Base-by-base conservation (phyloP, 2,888 invertebrate genomes). In the Eilema caniola region DNA sequence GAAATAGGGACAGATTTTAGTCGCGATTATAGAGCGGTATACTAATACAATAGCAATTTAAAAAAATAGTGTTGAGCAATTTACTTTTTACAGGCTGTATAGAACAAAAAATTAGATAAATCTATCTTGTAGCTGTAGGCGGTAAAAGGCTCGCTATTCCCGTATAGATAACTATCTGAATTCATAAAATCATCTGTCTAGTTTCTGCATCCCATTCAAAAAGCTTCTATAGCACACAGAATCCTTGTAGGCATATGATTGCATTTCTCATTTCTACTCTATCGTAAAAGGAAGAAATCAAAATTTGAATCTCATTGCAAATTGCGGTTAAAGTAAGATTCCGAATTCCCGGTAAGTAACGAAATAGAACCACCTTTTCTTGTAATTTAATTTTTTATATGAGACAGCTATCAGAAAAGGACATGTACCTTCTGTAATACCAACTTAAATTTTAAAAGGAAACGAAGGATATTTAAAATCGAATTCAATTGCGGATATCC, bases 401-500 rank as follows among this genome's bases (percentile, higher is more conserved):
- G 65, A 65, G 56, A 56, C 12, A 37, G 37, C 24, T 37, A 33
- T 28, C 14, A 67, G 70, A 12, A 23, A 62, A 66, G 31, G 64
- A 80, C 75, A 64, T 62, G 66, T 24, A 71, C 71, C 57, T 69
- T 57, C 14, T 41, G 53, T 57, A 59, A 56, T 66, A 23, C 24
- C 59, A 69, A 71, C 81, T 11, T 69, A 63, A 67, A 76, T 72
- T 71, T 74, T 1, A 69, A 77, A 74, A 69, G 67, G 66, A 62
- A 60, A 70, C 47, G 37, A 57, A 73, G 59, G 33, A 62, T 62
- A 47, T 79, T 74, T 78, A 70, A 73, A 74, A 72, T 73, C 69
- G 65, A 75, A 77, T 80, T 81, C 75, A 81, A 70, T 80, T 73
- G 72, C 57, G 61, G 41, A 67, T 72, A 68, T 76, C 67, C 69